Evolutionary conservation across 2,888 invertebrate genomes (phyloP).

Genomic region (Tridacna gigas): DNA sequence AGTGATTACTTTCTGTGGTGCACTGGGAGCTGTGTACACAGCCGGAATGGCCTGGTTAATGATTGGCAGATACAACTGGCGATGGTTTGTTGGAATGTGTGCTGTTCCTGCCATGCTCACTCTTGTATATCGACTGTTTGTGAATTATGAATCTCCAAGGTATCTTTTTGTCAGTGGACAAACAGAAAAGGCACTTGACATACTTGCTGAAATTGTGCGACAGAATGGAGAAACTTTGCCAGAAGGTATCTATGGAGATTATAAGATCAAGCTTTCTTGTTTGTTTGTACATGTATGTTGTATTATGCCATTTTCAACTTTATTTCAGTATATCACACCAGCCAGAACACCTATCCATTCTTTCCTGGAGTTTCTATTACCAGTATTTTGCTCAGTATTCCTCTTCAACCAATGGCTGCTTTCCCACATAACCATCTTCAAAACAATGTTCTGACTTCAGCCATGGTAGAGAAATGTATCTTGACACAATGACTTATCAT

Average conservation of each 20-base stretch:
- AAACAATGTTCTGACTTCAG: too few species aligned
- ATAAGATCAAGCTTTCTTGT: too few species aligned
- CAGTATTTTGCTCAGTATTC: too few species aligned
- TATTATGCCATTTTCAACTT: too few species aligned
- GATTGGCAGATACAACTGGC: slow-evolving; percentile 73
- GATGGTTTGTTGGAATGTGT: slow-evolving; percentile 75
- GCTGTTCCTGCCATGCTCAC: slow-evolving; percentile 72
- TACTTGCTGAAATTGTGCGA: slow-evolving; percentile 71
- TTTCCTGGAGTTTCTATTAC: too few species aligned
- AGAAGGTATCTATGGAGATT: slow-evolving; percentile 52
- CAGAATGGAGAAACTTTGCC: slow-evolving; percentile 65
- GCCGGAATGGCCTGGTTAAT: slow-evolving; percentile 77
- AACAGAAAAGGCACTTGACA: slow-evolving; percentile 61
- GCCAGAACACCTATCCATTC: too few species aligned
- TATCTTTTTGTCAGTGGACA: slow-evolving; percentile 74
- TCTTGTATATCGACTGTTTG: slow-evolving; percentile 64
- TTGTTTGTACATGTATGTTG: too few species aligned
- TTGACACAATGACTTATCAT: too few species aligned
- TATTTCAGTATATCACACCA: too few species aligned
- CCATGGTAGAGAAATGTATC: too few species aligned
- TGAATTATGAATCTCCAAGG: slow-evolving; percentile 75
- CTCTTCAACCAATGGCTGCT: too few species aligned
- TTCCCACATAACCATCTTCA: too few species aligned
- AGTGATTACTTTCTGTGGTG: slow-evolving; percentile 79
- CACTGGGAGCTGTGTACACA: slow-evolving; percentile 75